A percentile compares a stretch with the other conserved stretches of the same genome.
phyloP scores from a whole-genome alignment of 2,888 invertebrate genomes.

The Orchesella flavescens region DNA sequence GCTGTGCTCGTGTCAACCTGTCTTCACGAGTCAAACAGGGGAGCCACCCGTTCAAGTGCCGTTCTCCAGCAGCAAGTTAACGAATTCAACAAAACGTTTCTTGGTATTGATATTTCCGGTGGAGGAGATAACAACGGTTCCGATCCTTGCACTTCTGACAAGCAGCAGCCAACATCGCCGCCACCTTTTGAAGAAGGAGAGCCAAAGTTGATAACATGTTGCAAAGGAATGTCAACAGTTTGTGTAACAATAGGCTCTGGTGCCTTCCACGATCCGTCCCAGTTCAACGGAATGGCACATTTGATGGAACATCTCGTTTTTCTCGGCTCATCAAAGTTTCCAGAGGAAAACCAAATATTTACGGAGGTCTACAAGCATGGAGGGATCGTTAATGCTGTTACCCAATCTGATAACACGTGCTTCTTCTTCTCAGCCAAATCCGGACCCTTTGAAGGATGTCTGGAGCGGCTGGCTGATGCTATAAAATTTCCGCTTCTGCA shows the following conservation, averaged over 20 bases:
- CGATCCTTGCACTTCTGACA: too few species aligned
- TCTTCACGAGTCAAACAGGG: not conserved
- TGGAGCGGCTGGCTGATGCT: constrained; percentile 17
- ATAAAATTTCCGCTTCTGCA: constrained; percentile 2
- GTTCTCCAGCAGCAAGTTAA: constrained; percentile 3
- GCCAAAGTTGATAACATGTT: constrained; percentile 8
- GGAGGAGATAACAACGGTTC: not conserved
- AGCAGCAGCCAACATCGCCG: not conserved
- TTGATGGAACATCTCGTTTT: constrained; percentile 37
- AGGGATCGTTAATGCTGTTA: constrained; percentile 21
- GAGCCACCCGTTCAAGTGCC: not conserved
- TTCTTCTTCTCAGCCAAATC: constrained; percentile 18
- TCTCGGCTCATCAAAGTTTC: constrained; percentile 22
- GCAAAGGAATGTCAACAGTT: not conserved
- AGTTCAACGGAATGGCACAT: constrained; percentile 27
- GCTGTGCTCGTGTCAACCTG: constrained; percentile 34
- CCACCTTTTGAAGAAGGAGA: not conserved
- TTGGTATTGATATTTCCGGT: constrained; percentile 16
- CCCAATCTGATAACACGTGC: constrained; percentile 24
- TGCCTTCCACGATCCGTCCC: constrained; percentile 34
- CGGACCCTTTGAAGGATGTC: not conserved
- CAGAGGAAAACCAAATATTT: constrained; percentile 32
- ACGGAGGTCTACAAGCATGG: not conserved
- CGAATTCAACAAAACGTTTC: constrained; percentile 25
- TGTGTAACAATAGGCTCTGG: constrained; percentile 36